Conservation (phyloP, 2,113 vertebrate species). For the Oryzias celebensis region DNA sequence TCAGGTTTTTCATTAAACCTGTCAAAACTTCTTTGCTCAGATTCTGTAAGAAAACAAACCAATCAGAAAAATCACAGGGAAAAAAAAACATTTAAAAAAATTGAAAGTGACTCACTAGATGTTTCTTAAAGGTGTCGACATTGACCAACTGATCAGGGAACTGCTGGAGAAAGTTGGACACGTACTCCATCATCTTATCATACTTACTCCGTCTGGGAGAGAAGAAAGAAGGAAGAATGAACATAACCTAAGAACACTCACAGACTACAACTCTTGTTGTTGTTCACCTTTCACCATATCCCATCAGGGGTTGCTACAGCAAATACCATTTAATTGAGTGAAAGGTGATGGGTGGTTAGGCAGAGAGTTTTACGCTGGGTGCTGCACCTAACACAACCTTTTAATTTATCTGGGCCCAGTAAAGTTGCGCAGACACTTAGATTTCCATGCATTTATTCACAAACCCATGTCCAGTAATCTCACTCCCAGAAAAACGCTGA, state of each 20-base stretch:
- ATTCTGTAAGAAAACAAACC: slow-evolving; percentile 67
- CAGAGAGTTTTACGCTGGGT: no score
- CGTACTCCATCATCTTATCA: slow-evolving; percentile 89
- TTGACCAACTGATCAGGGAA: slow-evolving; percentile 77
- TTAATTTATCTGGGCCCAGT: no score
- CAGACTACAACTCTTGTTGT: neutral
- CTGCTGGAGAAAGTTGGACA: slow-evolving; percentile 80
- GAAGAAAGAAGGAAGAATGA: neutral
- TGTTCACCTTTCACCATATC: no score
- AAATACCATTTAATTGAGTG: no score
- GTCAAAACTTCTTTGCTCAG: slow-evolving; percentile 84
- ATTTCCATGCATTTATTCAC: no score
- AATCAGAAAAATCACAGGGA: neutral
- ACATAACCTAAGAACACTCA: neutral
- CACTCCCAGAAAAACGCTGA: no score
- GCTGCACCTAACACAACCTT: no score
- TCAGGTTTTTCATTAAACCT: slow-evolving; percentile 87
- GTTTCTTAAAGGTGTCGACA: slow-evolving; percentile 78
- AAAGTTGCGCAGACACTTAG: no score
- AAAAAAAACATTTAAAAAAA: neutral
- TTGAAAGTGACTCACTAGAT: slow-evolving; percentile 81
- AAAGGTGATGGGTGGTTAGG: no score
- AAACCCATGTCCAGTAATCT: no score
- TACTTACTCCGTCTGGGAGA: slow-evolving; percentile 88
- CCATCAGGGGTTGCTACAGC: no score